Base-by-base conservation (phyloP, 1,140 invertebrate species). In the Archivesica marissinica region DNA sequence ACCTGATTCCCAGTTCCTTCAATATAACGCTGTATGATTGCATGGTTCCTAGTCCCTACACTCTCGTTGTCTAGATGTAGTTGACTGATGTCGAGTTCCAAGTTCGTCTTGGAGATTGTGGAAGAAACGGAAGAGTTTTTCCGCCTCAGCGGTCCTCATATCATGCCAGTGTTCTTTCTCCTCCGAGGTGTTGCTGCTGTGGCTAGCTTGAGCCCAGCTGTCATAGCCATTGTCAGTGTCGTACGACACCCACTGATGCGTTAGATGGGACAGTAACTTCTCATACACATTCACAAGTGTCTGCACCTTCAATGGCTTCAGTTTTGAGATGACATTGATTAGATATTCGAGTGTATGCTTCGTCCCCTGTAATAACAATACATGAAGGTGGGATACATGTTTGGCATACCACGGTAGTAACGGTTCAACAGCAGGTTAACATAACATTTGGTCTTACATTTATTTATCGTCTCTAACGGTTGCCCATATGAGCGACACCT, bases 191-290 rank as follows among this genome's bases (percentile, higher is more conserved):
- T 11, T 1, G 7, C 15, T 13, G 13, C 2, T 50, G 7, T n/a
- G 23, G 13, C 17, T 30, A 0, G 72, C 59, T 52, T 4, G 6
- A 4, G 23, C 50, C 74, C 61, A 66, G 41, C 74, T 75, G 33
- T 52, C n/a, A 0, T 30, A 25, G 2, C 11, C 3, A 4, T 52
- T 23, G 7, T 23, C 17, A 4, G 33, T 72, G 6, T 66, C 35
- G 44, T 54, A 78, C 11, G 56, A 25, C 11, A 85, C 82, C 82
- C 82, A 85, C 17, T 85, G 82, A 52, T 85, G 82, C 0, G 72
- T 77, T 23, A 85, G 41, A 64, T 85, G 82, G 50, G 82, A 85
- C 17, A 85, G 59, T 33, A 85, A 33, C 47, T 85, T 85, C 30
- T 85, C 74, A 44, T 77, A 77, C 7, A 85, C 15, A 25, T 70